Percentiles rank a stretch among this genome's conserved stretches.
Conservation (phyloP, 1,140 invertebrate genomes). For the Lordiphosa clarofinis region DNA sequence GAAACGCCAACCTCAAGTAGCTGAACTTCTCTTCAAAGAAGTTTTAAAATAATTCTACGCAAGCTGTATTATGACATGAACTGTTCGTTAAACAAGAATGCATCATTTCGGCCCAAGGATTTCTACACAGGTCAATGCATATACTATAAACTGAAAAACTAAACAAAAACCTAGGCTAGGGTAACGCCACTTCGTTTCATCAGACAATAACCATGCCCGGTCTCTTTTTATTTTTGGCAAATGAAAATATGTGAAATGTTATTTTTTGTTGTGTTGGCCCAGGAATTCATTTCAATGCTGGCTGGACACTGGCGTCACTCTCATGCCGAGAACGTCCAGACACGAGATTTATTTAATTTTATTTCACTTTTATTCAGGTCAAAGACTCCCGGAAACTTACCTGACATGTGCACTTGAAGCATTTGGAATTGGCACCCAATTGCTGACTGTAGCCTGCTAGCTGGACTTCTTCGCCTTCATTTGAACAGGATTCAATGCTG, state of each 20-base stretch:
- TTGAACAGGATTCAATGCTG: constrained; percentile 63
- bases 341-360: constrained; percentile 41
- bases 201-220: no score
- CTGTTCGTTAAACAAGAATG: no score
- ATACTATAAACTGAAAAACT: no score
- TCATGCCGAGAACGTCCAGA: constrained; percentile 42
- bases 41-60: no score
- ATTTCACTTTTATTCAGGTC: constrained; percentile 44
- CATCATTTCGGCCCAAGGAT: no score
- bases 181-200: no score
- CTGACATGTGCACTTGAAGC: constrained; percentile 72
- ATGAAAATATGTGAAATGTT: constrained; percentile 40
- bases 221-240: constrained; percentile 28
- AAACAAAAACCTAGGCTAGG: no score
- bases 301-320: constrained; percentile 64
- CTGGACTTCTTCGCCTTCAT: constrained; percentile 69
- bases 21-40: no score
- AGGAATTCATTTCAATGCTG: constrained; percentile 43
- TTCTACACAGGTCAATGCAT: no score
- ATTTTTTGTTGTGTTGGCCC: constrained; percentile 17
- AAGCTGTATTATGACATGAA: no score
- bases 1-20: no score
- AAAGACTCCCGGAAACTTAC: constrained; percentile 56
- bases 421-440: constrained; percentile 50
- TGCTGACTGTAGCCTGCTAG: constrained; percentile 22